Percentiles rank a stretch among this genome's conserved stretches.
Evolutionary conservation across 2,888 invertebrate genomes (phyloP).

Genomic region (Loripinus fragilis): DNA sequence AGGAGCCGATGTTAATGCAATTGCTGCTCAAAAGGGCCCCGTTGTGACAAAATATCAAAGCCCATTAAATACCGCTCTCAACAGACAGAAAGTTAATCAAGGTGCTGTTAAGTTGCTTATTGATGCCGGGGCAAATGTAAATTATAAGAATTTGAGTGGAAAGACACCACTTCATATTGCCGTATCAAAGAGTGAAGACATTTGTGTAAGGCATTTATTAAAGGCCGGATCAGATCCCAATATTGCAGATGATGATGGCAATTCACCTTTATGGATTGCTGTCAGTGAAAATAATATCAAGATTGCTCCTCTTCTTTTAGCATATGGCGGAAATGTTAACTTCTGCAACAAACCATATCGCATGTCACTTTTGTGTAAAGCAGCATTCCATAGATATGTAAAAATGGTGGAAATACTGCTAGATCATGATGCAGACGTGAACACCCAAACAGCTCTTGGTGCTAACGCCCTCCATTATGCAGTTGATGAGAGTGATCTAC

Average conservation of each 20-base stretch:
- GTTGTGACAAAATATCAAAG: constrained; percentile 55
- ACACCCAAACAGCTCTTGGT: constrained; percentile 58
- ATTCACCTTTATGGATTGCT: constrained; percentile 78
- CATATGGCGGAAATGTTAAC: constrained; percentile 70
- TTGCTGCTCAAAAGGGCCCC: constrained; percentile 64
- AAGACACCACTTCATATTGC: constrained; percentile 76
- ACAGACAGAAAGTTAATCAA: constrained; percentile 62
- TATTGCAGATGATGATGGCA: constrained; percentile 65
- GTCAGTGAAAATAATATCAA: constrained; percentile 73
- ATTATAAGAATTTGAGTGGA: constrained; percentile 64
- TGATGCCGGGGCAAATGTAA: constrained; percentile 72
- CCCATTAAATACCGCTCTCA: constrained; percentile 68
- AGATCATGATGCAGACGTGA: constrained; percentile 62
- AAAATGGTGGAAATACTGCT: constrained; percentile 67
- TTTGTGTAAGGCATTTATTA: constrained; percentile 70
- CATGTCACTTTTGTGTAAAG: constrained; percentile 66
- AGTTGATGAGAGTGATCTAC: constrained; percentile 63
- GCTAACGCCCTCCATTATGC: constrained; percentile 68
- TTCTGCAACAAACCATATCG: constrained; percentile 55
- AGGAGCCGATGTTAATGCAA: constrained; percentile 72
- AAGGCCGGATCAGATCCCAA: constrained; percentile 73
- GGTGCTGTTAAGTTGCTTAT: constrained; percentile 70
- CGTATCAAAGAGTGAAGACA: constrained; percentile 72
- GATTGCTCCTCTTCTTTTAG: constrained; percentile 67
- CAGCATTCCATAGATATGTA: constrained; percentile 59